Percentiles rank a stretch among this genome's conserved stretches.
These are phyloP conservation scores for Enteromius viviparus DNA, from an alignment of 2,797 vertebrate species.

Conservation along the genomic window DNA sequence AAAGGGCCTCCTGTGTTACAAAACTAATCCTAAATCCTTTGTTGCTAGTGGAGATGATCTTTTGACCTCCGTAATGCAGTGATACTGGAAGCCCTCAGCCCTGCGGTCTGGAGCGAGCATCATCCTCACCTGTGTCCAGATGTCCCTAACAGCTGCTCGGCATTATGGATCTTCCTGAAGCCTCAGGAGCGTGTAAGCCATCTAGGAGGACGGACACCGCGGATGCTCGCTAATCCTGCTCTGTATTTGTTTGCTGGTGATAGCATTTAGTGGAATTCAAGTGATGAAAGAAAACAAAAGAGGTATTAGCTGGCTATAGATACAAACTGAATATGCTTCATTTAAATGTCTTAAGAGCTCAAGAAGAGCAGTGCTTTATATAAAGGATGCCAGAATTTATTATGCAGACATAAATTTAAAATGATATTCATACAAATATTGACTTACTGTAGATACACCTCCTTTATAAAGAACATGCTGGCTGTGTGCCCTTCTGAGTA, in stretches of 20 bases:
- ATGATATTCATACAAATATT: not conserved
- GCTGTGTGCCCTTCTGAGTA: not conserved
- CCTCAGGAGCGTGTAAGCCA: constrained; percentile 18
- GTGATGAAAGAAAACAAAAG: constrained; percentile 69
- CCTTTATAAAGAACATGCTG: not conserved
- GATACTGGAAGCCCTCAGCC: not conserved
- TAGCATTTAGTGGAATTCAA: constrained; percentile 51
- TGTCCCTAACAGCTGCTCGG: constrained; percentile 55
- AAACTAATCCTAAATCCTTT: constrained; percentile 57
- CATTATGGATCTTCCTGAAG: constrained; percentile 50
- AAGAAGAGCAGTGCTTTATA: not conserved
- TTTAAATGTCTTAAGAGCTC: not conserved
- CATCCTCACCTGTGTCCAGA: constrained; percentile 54
- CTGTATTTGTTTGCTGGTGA: constrained; percentile 55
- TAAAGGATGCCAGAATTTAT: not conserved
- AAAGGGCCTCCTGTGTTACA: constrained; percentile 43
- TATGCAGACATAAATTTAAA: not conserved
- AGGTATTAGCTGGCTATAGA: constrained; percentile 53
- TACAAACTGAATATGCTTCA: constrained; percentile 39
- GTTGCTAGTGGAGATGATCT: constrained; percentile 53
- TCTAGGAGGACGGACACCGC: constrained; percentile 16
- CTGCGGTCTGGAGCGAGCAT: not conserved
- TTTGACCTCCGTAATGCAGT: constrained; percentile 52
- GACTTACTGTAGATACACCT: not conserved
- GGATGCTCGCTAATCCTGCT: constrained; percentile 54